Evolutionary conservation across 2,888 invertebrate species (phyloP).

Genomic region (Sarcophaga rosellei): DNA sequence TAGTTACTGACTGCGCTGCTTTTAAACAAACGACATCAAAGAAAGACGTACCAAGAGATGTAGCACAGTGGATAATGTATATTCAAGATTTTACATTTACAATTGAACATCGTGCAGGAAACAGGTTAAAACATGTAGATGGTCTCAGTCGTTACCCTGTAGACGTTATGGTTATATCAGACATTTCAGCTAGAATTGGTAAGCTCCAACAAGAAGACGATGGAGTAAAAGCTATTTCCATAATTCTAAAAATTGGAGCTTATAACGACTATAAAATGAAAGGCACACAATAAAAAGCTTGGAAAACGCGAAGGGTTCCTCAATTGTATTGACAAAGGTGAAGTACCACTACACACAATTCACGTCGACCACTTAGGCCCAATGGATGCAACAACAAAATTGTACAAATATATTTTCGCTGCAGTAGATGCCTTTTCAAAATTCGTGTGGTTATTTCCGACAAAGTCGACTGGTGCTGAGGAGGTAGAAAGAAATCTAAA

Average conservation of each 20-base stretch:
- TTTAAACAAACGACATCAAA: conserved; percentile 59
- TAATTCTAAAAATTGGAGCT: conserved; percentile 29
- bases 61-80: conserved; percentile 63
- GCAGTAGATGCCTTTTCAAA: conserved; percentile 26
- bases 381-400: conserved; percentile 23
- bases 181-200: neutral
- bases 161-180: neutral
- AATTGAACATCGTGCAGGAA: neutral
- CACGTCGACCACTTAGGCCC: conserved; percentile 71
- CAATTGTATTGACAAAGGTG: conserved; percentile 74
- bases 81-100: conserved; percentile 46
- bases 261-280: conserved; percentile 56
- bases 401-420: conserved; percentile 9
- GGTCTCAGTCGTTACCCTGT: conserved; percentile 32
- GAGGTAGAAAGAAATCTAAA: conserved; percentile 16
- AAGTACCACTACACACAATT: conserved; percentile 72
- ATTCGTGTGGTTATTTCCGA: conserved; percentile 29
- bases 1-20: conserved; percentile 55
- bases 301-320: conserved; percentile 76
- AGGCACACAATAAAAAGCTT: conserved; percentile 59
- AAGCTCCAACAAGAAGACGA: conserved; percentile 20
- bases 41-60: conserved; percentile 55
- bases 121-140: conserved; percentile 46
- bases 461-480: conserved; percentile 13
- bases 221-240: neutral